A percentile compares a stretch with the other conserved stretches of the same genome.
Conservation (phyloP, 2,113 vertebrate species). For the Gavialis gangeticus region DNA sequence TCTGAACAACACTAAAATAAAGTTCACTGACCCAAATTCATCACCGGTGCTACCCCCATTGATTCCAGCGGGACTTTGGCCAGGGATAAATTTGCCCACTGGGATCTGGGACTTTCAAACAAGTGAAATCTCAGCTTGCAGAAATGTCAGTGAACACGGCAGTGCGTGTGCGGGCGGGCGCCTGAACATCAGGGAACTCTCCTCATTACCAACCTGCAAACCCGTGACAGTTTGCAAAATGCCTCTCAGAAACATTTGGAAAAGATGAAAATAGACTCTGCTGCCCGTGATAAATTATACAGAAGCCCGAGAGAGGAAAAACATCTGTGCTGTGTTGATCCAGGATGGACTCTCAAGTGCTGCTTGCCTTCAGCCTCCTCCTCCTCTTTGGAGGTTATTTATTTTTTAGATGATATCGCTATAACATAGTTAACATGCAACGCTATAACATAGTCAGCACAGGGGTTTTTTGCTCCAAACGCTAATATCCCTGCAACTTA, state of each 20-base stretch:
- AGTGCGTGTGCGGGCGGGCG: neutral
- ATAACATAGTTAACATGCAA: too few relatives aligned
- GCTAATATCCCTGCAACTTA: neutral
- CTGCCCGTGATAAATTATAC: conserved; percentile 32
- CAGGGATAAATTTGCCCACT: conserved; percentile 26
- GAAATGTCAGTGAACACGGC: conserved; percentile 24
- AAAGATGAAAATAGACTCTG: conserved; percentile 45
- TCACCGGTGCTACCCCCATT: conserved; percentile 18
- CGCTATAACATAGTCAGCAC: too few relatives aligned
- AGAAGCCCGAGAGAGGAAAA: conserved; percentile 37
- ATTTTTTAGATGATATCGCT: too few relatives aligned
- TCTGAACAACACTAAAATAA: conserved; percentile 32
- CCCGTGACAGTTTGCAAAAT: conserved; percentile 30
- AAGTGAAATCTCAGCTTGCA: neutral
- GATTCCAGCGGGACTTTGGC: neutral
- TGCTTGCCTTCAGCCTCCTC: neutral
- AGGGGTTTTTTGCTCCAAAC: neutral
- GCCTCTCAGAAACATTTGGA: conserved; percentile 12
- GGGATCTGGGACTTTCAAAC: neutral
- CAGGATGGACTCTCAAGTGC: neutral
- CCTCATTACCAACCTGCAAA: conserved; percentile 15
- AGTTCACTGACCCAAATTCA: conserved; percentile 48
- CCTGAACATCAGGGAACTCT: neutral
- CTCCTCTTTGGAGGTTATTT: too few relatives aligned
- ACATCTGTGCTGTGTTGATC: conserved; percentile 6